Percentiles rank a stretch among this genome's conserved stretches.
phyloP scores from a whole-genome alignment of 2,797 vertebrate genomes.

The Danio albolineatus region DNA sequence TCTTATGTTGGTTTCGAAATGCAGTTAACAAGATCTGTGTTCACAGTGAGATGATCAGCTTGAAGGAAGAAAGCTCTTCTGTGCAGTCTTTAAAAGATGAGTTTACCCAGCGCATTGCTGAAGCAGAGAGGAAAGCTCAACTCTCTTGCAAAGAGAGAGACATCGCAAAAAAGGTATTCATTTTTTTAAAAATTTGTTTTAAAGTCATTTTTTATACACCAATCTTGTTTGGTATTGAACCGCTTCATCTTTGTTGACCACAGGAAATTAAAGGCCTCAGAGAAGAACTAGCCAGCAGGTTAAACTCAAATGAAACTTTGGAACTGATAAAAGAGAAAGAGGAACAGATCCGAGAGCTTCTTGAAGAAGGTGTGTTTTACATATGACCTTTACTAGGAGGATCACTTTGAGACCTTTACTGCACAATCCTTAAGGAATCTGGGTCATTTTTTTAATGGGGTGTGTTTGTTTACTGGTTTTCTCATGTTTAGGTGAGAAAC shows the following conservation, averaged over 20 bases:
- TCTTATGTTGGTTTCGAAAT: neutral
- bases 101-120: slow-evolving; percentile 96
- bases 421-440: neutral
- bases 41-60: slow-evolving; percentile 89
- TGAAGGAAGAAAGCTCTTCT: slow-evolving; percentile 92
- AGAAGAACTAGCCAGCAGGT: slow-evolving; percentile 90
- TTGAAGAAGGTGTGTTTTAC: slow-evolving; percentile 89
- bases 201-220: neutral
- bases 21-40: slow-evolving; percentile 41
- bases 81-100: slow-evolving; percentile 94
- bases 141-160: slow-evolving; percentile 97
- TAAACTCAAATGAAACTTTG: slow-evolving; percentile 90
- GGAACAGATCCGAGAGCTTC: slow-evolving; percentile 93
- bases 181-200: neutral
- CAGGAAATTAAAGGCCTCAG: slow-evolving; percentile 93
- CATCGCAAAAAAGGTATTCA: slow-evolving; percentile 91
- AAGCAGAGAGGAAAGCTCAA: slow-evolving; percentile 94
- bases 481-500: slow-evolving; percentile 88
- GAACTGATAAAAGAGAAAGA: slow-evolving; percentile 96
- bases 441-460: neutral
- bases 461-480: neutral
- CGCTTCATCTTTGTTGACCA: neutral
- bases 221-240: neutral
- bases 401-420: neutral
- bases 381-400: neutral